Evolutionary conservation across 2,797 vertebrate genomes (phyloP), one percentile per base, ranked within the genome.

Genomic region (Capromys pilorides): DNA sequence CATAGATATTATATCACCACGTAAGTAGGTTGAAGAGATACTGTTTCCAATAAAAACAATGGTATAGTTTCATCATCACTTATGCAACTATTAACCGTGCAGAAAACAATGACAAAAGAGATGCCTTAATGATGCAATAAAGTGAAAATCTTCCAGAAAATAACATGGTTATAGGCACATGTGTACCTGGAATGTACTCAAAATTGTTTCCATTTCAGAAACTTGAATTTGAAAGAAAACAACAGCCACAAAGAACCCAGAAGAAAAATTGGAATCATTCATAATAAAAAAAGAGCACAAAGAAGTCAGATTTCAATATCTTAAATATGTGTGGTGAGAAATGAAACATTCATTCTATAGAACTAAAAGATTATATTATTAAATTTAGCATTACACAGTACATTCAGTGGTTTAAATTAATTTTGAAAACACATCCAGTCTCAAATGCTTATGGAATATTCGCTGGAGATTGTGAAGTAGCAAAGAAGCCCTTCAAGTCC

Each of bases 321-420:
- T 78, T 62, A 64, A 39, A 33, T 67, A 4, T 86, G 11, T 59
- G 18, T 33, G 89, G 85, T 49, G 59, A 88, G 24, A 95, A 89
- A 61, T n/a, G 36, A 83, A 81, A 91, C 31, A 75, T 93, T 62
- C 24, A 39, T 71, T 79, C 16, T 59, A 16, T 7, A 57, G 16
- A 3, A 18, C 14, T 77, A 66, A 83, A 81, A 86, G 81, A 73
- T 19, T 14, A 21, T 33, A 28, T 24, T 3, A 24, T 61, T 62
- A 36, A 31, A 92, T 91, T 93, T 94, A 39, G 33, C 13, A 93
- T 94, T 96, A 82, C 93, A 33, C 1, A 45, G 26, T 66, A 49
- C 5, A 87, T 21, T 61, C 93, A 93, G 6, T 61, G 24, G 9
- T 80, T 64, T 57, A 36, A 89, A 54, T 94, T 62, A 36, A 77